Evolutionary conservation across 35 echinoderm and acorn worm species (phyloP).

Genomic region (Diadema setosum): DNA sequence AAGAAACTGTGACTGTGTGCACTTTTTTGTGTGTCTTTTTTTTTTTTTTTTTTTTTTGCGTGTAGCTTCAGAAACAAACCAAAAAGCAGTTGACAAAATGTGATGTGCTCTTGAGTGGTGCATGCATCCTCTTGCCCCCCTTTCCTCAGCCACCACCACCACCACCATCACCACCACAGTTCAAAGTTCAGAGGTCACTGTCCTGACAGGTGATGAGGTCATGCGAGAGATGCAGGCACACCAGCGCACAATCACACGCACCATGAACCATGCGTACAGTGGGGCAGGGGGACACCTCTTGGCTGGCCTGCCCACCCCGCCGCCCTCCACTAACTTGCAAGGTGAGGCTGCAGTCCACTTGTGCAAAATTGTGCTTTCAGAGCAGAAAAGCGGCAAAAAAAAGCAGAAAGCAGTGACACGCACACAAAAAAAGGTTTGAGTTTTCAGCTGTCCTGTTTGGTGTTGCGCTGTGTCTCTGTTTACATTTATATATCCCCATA

Average conservation of each 20-base stretch:
- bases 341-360: conserved; percentile 2
- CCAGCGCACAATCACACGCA: conserved; percentile 96
- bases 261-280: conserved; percentile 91
- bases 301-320: conserved; percentile 39
- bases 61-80: too few species aligned
- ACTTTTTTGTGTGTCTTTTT: too few species aligned
- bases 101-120: conserved; percentile 24
- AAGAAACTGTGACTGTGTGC: too few species aligned
- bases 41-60: too few species aligned
- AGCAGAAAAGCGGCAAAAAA: not conserved
- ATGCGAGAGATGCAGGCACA: conserved; percentile 95
- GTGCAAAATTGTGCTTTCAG: not conserved
- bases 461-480: not conserved
- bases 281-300: conserved; percentile 36
- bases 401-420: not conserved
- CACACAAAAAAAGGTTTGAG: too few species aligned
- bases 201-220: conserved; percentile 96
- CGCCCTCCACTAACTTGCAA: conserved; percentile 19
- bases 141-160: conserved; percentile 18
- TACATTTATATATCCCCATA: not conserved
- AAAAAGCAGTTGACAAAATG: not conserved
- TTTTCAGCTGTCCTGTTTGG: not conserved
- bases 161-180: conserved; percentile 20
- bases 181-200: conserved; percentile 78
- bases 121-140: conserved; percentile 19